Percentiles rank a stretch among this genome's conserved stretches.
Evolutionary conservation across 2,113 vertebrate genomes (phyloP).

Genomic region (Vombatus ursinus): DNA sequence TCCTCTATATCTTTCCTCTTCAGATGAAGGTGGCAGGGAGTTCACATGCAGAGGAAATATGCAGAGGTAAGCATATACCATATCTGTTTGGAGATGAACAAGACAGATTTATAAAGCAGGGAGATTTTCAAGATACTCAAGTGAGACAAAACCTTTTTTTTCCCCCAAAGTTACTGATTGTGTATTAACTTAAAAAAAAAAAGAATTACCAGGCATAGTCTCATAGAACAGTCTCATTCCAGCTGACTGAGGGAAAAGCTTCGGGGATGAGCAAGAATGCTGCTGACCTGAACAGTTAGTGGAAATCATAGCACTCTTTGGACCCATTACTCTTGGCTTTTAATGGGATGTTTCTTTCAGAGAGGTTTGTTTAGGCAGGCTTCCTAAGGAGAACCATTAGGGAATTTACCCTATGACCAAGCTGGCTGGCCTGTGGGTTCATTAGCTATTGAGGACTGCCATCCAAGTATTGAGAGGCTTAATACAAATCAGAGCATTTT

Average conservation of each 20-base stretch:
- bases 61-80: background rate
- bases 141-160: background rate
- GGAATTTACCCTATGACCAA: conserved; percentile 9
- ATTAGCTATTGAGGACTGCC: background rate
- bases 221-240: background rate
- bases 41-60: background rate
- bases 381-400: background rate
- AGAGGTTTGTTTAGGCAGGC: background rate
- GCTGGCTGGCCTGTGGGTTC: background rate
- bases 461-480: background rate
- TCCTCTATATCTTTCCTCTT: conserved; percentile 57
- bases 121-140: conserved; percentile 24
- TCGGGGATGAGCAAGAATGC: background rate
- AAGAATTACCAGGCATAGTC: background rate
- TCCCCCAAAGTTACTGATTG: background rate
- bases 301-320: background rate
- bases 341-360: conserved; percentile 8
- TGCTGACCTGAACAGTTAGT: conserved; percentile 30
- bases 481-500: background rate
- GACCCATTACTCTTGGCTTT: conserved; percentile 26
- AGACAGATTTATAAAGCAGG: conserved; percentile 12
- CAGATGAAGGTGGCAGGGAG: conserved; percentile 56
- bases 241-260: background rate
- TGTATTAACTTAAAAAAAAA: background rate
- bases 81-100: conserved; percentile 9